Evolutionary conservation across 2,113 vertebrate species (phyloP), one percentile per base, ranked within the genome.

Genomic region (Tenebrosternarchus preto): DNA sequence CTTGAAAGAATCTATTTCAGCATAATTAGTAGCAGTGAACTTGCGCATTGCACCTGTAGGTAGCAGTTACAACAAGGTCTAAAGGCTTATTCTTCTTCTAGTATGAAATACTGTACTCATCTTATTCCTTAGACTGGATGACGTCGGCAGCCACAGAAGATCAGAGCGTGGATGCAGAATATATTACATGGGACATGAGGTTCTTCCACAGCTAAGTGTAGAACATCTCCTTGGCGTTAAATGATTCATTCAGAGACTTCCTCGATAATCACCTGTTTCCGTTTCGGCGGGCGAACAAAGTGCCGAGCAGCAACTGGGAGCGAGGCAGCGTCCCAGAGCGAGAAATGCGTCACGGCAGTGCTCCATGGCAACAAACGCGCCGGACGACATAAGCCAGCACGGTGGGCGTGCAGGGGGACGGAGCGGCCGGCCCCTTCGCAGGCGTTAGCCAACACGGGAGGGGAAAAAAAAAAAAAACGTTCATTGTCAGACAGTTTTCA

Each of bases 401-500:
- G 6, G 20, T 31, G 33, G 29, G 61, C 6, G 69, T 76, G 60
- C n/a, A 43, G 15, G n/a, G 29, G 33, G 46, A 15, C 19, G 33
- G 33, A 66, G 16, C 12, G 20, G 22, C 22, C 31, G 16, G 7
- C 19, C 7, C 4, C 1, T 74, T 64, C 57, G 46, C 39, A 55
- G 33, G 72, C 55, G 76, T 87, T n/a, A n/a, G n/a, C n/a, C n/a
- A n/a, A n/a, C n/a, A n/a, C n/a, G n/a, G n/a, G n/a, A n/a, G n/a
- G n/a, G n/a, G n/a, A n/a, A n/a, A n/a, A 76, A 63, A 67, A 88
- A 76, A 82, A 79, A 88, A 24, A 27, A 67, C 57, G 77, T 72
- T 72, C 77, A 20, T 36, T 29, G 16, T 53, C 15, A 77, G 72
- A 88, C 85, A 88, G 81, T 87, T 87, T 75, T 76, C 33, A 70